Conservation (phyloP, 2,888 invertebrate species). For the Dascillus cervinus region DNA sequence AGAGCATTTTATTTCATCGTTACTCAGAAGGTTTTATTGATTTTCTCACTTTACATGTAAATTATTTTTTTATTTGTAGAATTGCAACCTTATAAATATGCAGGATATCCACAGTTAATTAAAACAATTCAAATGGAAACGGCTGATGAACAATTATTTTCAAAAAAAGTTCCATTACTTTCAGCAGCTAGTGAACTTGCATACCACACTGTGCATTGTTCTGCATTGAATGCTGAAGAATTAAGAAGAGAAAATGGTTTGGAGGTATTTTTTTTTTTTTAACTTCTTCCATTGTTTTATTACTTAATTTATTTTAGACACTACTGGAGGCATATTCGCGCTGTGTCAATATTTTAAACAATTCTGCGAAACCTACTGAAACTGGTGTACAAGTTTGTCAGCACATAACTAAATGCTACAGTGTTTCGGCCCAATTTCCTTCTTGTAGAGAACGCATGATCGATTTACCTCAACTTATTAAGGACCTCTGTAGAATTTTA, state of each 20-base stretch:
- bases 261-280: constrained; percentile 50
- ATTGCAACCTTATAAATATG: constrained; percentile 94
- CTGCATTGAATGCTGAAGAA: constrained; percentile 96
- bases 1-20: constrained; percentile 89
- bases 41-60: neutral
- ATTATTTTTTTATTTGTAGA: constrained; percentile 46
- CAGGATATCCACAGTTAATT: constrained; percentile 95
- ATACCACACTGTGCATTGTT: constrained; percentile 93
- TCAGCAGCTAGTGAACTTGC: constrained; percentile 91
- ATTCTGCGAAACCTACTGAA: constrained; percentile 68
- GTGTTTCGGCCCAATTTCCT: constrained; percentile 92
- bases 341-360: constrained; percentile 85
- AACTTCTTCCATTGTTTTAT: too few species aligned
- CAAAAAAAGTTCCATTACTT: constrained; percentile 72
- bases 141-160: constrained; percentile 86
- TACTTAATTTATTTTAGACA: constrained; percentile 45
- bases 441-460: constrained; percentile 83
- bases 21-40: constrained; percentile 61
- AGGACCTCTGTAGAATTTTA: constrained; percentile 77
- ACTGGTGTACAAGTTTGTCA: constrained; percentile 85
- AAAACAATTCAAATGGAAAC: constrained; percentile 93
- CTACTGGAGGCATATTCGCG: constrained; percentile 87
- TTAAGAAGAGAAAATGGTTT: constrained; percentile 88
- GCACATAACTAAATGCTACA: constrained; percentile 85
- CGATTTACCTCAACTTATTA: constrained; percentile 77